Base-by-base conservation (phyloP, 2,797 vertebrate species). In the Hippopotamyrus pictus region DNA sequence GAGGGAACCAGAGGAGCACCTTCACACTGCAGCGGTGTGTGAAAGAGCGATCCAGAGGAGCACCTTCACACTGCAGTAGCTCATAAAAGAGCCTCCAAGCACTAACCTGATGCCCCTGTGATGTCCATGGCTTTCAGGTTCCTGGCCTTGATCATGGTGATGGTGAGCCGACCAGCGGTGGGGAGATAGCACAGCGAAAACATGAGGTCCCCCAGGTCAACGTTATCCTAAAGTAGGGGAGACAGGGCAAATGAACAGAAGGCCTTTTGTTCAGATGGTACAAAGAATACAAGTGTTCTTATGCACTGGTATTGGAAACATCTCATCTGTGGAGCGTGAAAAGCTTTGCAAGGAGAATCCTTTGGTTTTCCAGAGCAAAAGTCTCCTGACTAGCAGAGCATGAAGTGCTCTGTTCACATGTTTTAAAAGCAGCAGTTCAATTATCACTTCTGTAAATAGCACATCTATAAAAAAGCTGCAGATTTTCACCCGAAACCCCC, bases 91-190 rank as follows among this genome's bases (percentile, higher is more conserved):
- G 2, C n/a, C 11, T 51, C 37, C 46, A 17, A 29, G 17, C 4
- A 89, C 90, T 93, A 95, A 99, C 99, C 98, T 95, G 99, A 99
- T 94, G 98, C 99, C 93, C 98, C 99, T 5, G 99, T 99, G 94
- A 99, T 99, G 94, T 99, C 99, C 99, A 99, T 99, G 91, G 99
- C 99, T 93, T 99, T 99, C 90, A 99, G 96, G 93, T 99, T 99
- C 90, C 98, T 96, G 90, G 98, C 99, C 93, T 99, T 99, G 95
- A 99, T 99, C 95, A 99, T 96, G 88, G 98, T 99, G 91, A 99
- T 98, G 90, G 99, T 99, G 93, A 99, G 93, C 94, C 98, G 97
- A 90, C 98, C 99, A 33, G 99, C 99, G 76, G 98, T 99, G 53
- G 99, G 99, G 92, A 99, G 95, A 94, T 99, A 99, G 94, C 99